Percentiles rank a stretch among this genome's conserved stretches.
phyloP scores from a whole-genome alignment of 2,113 vertebrate genomes.

The Okapia johnstoni region DNA sequence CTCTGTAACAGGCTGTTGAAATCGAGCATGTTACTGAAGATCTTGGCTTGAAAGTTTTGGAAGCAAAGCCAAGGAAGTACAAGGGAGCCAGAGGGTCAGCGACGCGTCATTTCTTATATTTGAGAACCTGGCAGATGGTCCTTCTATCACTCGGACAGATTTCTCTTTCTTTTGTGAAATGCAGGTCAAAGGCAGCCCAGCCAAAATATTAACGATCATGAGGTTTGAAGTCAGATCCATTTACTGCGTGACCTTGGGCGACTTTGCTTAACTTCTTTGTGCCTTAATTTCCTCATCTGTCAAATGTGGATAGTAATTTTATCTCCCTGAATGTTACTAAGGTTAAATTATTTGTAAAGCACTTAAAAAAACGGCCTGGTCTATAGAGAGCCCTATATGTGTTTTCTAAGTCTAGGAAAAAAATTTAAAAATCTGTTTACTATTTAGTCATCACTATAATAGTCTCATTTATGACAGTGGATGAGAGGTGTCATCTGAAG shows the following conservation, averaged over 20 bases:
- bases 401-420: neutral
- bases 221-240: neutral
- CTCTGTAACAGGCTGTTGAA: neutral
- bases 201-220: neutral
- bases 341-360: neutral
- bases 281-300: neutral
- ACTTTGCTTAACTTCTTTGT: neutral
- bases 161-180: slow-evolving; percentile 22
- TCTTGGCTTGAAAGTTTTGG: neutral
- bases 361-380: neutral
- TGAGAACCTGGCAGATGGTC: neutral
- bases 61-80: neutral
- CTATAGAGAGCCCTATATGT: neutral
- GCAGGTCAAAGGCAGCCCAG: neutral
- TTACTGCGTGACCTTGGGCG: neutral
- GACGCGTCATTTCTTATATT: neutral
- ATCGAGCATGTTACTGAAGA: neutral
- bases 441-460: neutral
- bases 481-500: neutral
- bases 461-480: neutral
- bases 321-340: neutral
- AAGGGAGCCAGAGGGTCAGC: neutral
- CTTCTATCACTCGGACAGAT: neutral
- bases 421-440: neutral
- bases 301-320: neutral